Conservation (phyloP, 1,140 invertebrate species). For the Dermatophagoides farinae region DNA sequence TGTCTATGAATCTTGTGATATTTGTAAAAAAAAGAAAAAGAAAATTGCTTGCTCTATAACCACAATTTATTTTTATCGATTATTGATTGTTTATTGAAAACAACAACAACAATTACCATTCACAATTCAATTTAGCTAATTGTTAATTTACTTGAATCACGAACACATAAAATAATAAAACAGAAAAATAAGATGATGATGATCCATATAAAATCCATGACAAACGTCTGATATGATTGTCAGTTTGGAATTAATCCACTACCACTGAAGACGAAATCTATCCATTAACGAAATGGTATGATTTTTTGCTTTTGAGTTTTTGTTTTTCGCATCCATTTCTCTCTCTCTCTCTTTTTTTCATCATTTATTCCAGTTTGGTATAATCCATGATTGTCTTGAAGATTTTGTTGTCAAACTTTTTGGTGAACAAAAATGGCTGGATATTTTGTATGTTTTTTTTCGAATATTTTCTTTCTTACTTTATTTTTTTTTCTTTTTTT, state of each 20-base stretch:
- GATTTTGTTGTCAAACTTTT: constrained; percentile 6
- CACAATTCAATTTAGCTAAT: too few relatives aligned
- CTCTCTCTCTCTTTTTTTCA: too few relatives aligned
- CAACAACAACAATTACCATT: too few relatives aligned
- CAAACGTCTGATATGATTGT: too few relatives aligned
- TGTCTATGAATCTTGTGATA: not conserved
- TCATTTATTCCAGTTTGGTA: constrained; percentile 1
- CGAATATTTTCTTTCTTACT: too few relatives aligned
- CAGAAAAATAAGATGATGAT: too few relatives aligned
- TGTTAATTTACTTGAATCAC: too few relatives aligned
- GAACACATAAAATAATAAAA: too few relatives aligned
- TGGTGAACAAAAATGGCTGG: constrained; percentile 3
- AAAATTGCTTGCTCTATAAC: not conserved
- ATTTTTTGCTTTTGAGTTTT: not conserved
- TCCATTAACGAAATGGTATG: not conserved
- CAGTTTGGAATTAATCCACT: not conserved
- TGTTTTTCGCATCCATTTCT: not conserved
- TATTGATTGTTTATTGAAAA: too few relatives aligned
- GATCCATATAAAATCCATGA: too few relatives aligned
- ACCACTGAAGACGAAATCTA: not conserved
- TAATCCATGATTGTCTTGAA: constrained; percentile 1
- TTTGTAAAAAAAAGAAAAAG: not conserved
- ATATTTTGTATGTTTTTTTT: constrained; percentile 5
- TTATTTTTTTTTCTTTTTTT: too few relatives aligned
- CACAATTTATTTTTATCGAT: too few relatives aligned